These are phyloP conservation scores for Trichomycterus rosablanca DNA, from an alignment of 2,113 vertebrate species.

Conservation along the genomic window DNA sequence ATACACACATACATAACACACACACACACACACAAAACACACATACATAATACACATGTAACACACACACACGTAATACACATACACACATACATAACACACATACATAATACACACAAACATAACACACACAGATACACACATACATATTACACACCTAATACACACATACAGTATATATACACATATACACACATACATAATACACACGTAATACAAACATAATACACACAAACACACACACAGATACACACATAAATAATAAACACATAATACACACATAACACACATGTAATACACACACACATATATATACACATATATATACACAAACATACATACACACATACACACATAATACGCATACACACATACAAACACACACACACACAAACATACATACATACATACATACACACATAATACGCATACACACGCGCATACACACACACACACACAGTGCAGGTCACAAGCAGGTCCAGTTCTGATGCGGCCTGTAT, in stretches of 20 bases:
- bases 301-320: not conserved
- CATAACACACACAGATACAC: slow-evolving; percentile 6
- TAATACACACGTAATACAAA: slow-evolving; percentile 18
- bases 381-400: slow-evolving; percentile 1
- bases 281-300: slow-evolving; percentile 2
- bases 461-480: no score
- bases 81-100: slow-evolving; percentile 9
- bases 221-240: not conserved
- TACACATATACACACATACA: not conserved
- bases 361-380: slow-evolving; percentile 10
- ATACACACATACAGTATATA: no score
- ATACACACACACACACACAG: not conserved
- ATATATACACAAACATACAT: slow-evolving; percentile 16
- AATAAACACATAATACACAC: no score
- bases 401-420: slow-evolving; percentile 13
- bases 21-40: slow-evolving; percentile 9
- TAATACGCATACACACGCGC: not conserved
- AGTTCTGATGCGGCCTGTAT: no score
- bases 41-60: no score
- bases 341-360: not conserved
- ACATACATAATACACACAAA: slow-evolving; percentile 2
- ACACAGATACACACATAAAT: slow-evolving; percentile 9
- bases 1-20: not conserved
- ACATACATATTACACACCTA: no score
- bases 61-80: not conserved